A percentile compares a stretch with the other conserved stretches of the same genome.
Conservation (phyloP, 2,888 invertebrate species). For the Drosophila kanekoi region DNA sequence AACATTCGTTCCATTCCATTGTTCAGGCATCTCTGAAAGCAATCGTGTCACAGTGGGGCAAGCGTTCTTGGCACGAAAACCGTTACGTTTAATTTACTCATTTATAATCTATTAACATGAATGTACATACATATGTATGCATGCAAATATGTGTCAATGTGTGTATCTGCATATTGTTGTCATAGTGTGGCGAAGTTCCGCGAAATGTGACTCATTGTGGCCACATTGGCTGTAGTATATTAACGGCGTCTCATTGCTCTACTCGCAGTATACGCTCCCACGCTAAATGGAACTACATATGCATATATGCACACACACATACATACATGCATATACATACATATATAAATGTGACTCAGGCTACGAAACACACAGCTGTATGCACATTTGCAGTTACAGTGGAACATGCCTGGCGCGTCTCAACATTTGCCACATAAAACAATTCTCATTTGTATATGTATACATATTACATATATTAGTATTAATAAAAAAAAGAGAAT, state of each 20-base stretch:
- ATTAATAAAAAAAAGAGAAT: not conserved
- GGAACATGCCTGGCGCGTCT: not conserved
- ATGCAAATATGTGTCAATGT: not conserved
- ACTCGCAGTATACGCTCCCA: conserved; percentile 37
- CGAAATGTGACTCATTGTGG: conserved; percentile 43
- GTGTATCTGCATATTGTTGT: not conserved
- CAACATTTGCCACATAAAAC: not conserved
- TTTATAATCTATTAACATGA: conserved; percentile 34
- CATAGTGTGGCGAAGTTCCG: conserved; percentile 10
- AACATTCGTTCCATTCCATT: conserved; percentile 14
- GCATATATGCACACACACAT: not conserved
- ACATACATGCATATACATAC: not conserved
- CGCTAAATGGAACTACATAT: conserved; percentile 30
- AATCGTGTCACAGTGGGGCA: conserved; percentile 7
- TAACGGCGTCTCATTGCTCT: conserved; percentile 21
- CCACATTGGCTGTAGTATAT: conserved; percentile 24
- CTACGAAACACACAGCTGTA: conserved; percentile 1
- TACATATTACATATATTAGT: no score
- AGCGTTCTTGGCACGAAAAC: conserved; percentile 37
- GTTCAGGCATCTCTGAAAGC: conserved; percentile 2
- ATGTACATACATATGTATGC: not conserved
- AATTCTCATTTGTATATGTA: no score
- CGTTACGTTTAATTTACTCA: conserved; percentile 50
- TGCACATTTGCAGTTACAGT: conserved; percentile 1
- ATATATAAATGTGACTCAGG: not conserved